Percentiles rank a stretch among this genome's conserved stretches.
phyloP scores from a whole-genome alignment of 2,888 invertebrate genomes.

The Melinaea menophilus region DNA sequence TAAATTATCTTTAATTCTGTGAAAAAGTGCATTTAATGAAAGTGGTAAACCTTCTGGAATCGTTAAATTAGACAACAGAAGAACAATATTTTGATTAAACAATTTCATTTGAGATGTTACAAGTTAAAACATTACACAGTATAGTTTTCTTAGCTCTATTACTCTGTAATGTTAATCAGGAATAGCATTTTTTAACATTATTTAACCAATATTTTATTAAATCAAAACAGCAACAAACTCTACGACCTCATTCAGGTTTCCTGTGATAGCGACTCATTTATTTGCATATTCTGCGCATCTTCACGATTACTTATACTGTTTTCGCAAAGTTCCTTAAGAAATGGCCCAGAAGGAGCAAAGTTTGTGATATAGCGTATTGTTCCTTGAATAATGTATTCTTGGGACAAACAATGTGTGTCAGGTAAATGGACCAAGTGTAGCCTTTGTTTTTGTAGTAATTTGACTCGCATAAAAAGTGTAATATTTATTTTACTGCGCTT shows the following conservation, averaged over 20 bases:
- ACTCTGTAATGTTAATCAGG: too few species aligned
- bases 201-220: background rate
- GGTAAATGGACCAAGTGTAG: constrained; percentile 27
- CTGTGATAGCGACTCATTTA: constrained; percentile 58
- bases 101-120: too few species aligned
- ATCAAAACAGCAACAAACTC: background rate
- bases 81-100: too few species aligned
- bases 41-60: too few species aligned
- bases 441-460: constrained; percentile 16
- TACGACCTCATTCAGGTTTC: constrained; percentile 41
- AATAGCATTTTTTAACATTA: background rate
- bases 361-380: constrained; percentile 29
- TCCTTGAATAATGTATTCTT: constrained; percentile 26
- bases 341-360: constrained; percentile 30
- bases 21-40: too few species aligned
- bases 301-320: constrained; percentile 27
- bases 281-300: constrained; percentile 23
- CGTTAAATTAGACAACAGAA: too few species aligned
- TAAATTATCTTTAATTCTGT: too few species aligned
- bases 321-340: constrained; percentile 28
- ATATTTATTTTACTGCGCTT: constrained; percentile 11
- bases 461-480: constrained; percentile 6
- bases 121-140: too few species aligned
- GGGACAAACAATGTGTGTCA: constrained; percentile 27
- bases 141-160: background rate